phyloP scores from a whole-genome alignment of 2,797 vertebrate species.

The Manis pentadactyla region DNA sequence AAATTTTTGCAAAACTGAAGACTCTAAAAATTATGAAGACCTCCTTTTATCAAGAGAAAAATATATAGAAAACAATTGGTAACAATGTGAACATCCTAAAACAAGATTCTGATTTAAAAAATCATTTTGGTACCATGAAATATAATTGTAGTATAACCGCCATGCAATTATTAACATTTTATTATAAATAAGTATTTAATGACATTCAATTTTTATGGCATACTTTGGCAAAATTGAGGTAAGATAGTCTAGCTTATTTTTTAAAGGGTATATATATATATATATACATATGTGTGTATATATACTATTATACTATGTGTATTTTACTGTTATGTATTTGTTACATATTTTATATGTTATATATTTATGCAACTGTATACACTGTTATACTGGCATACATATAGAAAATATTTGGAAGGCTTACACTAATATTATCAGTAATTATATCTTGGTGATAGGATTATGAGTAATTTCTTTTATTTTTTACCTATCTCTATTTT shows the following conservation, averaged over 20 bases:
- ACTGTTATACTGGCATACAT: neutral
- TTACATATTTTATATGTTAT: too few relatives aligned
- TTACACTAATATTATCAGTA: neutral
- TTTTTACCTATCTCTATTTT: neutral
- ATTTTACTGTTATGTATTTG: neutral
- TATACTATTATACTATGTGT: too few relatives aligned
- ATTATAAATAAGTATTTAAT: constrained; percentile 19
- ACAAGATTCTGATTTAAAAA: constrained; percentile 3
- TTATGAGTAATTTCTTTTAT: constrained; percentile 22
- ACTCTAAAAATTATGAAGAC: constrained; percentile 14
- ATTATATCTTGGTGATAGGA: neutral
- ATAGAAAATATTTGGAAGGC: neutral
- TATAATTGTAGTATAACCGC: neutral
- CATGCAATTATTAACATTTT: constrained; percentile 2
- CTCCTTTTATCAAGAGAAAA: neutral
- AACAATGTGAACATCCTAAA: neutral
- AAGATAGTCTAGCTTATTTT: neutral
- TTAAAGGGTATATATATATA: neutral
- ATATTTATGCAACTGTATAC: neutral
- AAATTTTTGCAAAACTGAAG: neutral
- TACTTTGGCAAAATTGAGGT: neutral
- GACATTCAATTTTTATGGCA: neutral
- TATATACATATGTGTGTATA: neutral
- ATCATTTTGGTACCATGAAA: neutral
- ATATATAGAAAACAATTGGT: neutral